Conservation (phyloP, 1,140 invertebrate genomes). For the Drosophila nebulosa region DNA sequence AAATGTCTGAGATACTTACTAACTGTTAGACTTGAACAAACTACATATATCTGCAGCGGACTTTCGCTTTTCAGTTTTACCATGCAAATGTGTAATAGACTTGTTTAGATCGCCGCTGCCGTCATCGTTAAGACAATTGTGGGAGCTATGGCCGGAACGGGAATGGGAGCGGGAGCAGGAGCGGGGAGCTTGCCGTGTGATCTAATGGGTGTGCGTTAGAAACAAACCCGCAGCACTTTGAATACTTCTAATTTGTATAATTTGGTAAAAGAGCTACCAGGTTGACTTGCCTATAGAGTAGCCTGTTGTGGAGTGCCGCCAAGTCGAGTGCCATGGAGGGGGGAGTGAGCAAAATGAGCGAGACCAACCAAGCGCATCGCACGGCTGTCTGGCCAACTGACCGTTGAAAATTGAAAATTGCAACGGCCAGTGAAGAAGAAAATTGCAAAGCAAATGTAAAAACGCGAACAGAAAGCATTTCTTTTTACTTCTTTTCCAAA, state of each 20-base stretch:
- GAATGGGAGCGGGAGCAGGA: too few relatives aligned
- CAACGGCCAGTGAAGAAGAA: constrained; percentile 79
- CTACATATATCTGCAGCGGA: constrained; percentile 25
- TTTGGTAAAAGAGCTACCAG: constrained; percentile 41
- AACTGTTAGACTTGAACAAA: background rate
- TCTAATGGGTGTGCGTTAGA: constrained; percentile 52
- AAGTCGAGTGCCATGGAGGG: constrained; percentile 1
- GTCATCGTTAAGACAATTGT: background rate
- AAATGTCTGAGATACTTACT: constrained; percentile 33
- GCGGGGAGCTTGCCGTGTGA: constrained; percentile 47
- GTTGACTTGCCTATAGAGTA: constrained; percentile 11
- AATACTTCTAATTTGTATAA: constrained; percentile 65
- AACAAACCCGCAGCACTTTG: constrained; percentile 60
- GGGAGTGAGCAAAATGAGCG: background rate
- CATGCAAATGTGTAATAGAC: background rate
- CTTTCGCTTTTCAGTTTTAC: constrained; percentile 62
- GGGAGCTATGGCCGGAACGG: constrained; percentile 25
- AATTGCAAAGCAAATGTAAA: constrained; percentile 60
- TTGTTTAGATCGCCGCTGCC: background rate
- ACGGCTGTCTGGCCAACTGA: constrained; percentile 71
- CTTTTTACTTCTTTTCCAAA: constrained; percentile 27
- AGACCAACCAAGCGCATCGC: constrained; percentile 53
- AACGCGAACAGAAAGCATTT: constrained; percentile 59
- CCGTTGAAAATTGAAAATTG: constrained; percentile 80
- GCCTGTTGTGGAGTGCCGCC: constrained; percentile 16